Conservation (phyloP, 2,888 invertebrate species). For the Liodrosophila aerea region DNA sequence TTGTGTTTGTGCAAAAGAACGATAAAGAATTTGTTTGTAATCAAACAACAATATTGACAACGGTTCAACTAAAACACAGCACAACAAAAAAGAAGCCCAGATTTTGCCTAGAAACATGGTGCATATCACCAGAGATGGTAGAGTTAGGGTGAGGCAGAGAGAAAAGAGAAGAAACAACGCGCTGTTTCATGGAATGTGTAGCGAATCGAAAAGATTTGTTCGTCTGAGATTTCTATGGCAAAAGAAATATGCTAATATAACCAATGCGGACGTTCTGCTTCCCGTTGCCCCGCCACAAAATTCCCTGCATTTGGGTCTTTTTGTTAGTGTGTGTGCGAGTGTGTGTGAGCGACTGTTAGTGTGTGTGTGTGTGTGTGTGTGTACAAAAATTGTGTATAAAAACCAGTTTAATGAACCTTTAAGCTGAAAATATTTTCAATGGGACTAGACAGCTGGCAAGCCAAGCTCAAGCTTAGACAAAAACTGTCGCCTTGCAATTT, state of each 20-base stretch:
- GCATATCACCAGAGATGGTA: no score
- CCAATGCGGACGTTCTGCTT: constrained; percentile 41
- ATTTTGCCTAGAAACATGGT: no score
- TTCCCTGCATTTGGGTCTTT: constrained; percentile 61
- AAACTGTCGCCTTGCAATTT: constrained; percentile 59
- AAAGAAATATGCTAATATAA: constrained; percentile 72
- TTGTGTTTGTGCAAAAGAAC: constrained; percentile 41
- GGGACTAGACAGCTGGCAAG: constrained; percentile 47
- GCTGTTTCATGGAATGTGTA: constrained; percentile 53
- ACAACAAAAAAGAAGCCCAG: constrained; percentile 13
- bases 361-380: constrained; percentile 19
- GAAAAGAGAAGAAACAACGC: constrained; percentile 13
- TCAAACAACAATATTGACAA: constrained; percentile 32
- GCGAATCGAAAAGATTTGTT: constrained; percentile 59
- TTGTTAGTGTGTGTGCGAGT: constrained; percentile 12
- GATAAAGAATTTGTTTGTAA: constrained; percentile 48
- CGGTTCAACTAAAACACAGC: constrained; percentile 18
- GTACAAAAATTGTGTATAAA: constrained; percentile 45
- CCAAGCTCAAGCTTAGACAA: constrained; percentile 19
- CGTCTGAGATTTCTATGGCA: constrained; percentile 68
- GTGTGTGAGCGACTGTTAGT: constrained; percentile 19
- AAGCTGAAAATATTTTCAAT: constrained; percentile 63
- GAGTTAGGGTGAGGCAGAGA: no score
- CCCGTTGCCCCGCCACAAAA: constrained; percentile 23
- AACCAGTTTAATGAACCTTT: constrained; percentile 81